Evolutionary conservation across 2,797 vertebrate genomes (phyloP).

Genomic region (Champsocephalus esox): DNA sequence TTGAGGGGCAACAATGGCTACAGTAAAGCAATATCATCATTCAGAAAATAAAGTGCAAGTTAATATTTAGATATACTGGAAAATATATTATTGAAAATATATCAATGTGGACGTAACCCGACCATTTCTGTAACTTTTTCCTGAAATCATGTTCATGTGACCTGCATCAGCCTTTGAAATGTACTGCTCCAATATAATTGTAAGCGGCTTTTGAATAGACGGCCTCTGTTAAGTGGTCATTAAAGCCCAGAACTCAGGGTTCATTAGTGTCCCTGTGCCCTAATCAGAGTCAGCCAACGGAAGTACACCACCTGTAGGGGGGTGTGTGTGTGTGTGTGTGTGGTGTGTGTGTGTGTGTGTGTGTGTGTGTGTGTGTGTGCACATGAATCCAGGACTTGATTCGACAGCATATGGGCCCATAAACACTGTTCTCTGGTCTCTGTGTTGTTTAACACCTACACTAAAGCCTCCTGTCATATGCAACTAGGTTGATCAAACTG

Average conservation of each 20-base stretch:
- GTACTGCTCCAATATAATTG: conserved; percentile 67
- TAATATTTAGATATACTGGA: too few species aligned
- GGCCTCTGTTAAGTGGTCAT: conserved; percentile 68
- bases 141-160: conserved; percentile 56
- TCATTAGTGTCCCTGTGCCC: conserved; percentile 72
- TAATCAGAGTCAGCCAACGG: conserved; percentile 75
- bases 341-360: conserved; percentile 1
- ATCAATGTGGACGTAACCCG: conserved; percentile 35
- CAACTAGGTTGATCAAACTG: conserved; percentile 36
- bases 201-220: conserved; percentile 66
- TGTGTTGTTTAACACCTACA: conserved; percentile 74
- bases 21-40: neutral
- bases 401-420: conserved; percentile 72
- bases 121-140: conserved; percentile 35
- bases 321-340: conserved; percentile 6
- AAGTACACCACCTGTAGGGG: conserved; percentile 71
- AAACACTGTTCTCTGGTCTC: conserved; percentile 73
- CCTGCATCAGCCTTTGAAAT: conserved; percentile 71
- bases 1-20: neutral
- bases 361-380: neutral
- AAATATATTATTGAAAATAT: conserved; percentile 28
- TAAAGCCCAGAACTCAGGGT: conserved; percentile 72
- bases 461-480: conserved; percentile 45
- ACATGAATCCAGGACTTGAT: conserved; percentile 36
- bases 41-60: neutral